These are phyloP conservation scores for Cynoglossus semilaevis DNA, from an alignment of 2,113 vertebrate genomes.

Conservation along the genomic window DNA sequence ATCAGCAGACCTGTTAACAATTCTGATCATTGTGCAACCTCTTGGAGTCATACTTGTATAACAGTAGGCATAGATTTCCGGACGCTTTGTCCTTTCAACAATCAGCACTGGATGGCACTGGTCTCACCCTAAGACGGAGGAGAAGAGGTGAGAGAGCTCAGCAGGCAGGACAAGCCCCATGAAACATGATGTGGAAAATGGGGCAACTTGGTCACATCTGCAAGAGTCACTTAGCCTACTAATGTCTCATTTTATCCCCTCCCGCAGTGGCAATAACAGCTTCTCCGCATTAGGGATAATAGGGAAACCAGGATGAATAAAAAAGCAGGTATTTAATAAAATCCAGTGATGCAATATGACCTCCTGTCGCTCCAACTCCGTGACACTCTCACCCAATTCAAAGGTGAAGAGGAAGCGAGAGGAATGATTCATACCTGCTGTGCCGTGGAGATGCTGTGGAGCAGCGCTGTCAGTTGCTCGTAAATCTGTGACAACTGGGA, in stretches of 20 bases:
- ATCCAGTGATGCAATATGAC: not conserved
- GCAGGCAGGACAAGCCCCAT: conserved; percentile 47
- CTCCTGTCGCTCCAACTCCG: not conserved
- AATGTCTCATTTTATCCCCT: conserved; percentile 45
- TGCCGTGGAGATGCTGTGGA: conserved; percentile 34
- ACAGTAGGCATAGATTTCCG: too few species aligned
- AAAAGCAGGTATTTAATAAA: conserved; percentile 13
- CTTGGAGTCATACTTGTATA: too few species aligned
- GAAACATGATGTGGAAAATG: conserved; percentile 60
- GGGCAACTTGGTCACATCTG: conserved; percentile 69
- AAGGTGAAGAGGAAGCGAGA: conserved; percentile 24
- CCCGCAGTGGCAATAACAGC: conserved; percentile 22
- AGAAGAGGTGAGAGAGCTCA: conserved; percentile 25
- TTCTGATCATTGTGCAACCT: too few species aligned
- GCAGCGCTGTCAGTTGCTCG: conserved; percentile 43
- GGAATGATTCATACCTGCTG: conserved; percentile 34
- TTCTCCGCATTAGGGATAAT: conserved; percentile 11
- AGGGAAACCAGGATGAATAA: conserved; percentile 7
- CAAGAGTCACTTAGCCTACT: conserved; percentile 43
- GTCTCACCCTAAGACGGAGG: conserved; percentile 39
- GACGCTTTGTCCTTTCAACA: conserved; percentile 31
- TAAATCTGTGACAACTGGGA: conserved; percentile 62
- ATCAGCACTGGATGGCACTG: conserved; percentile 36
- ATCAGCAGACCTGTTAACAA: too few species aligned
- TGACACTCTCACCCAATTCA: conserved; percentile 9